Evolutionary conservation across 2,113 vertebrate genomes (phyloP).

Genomic region (Saguinus midas): DNA sequence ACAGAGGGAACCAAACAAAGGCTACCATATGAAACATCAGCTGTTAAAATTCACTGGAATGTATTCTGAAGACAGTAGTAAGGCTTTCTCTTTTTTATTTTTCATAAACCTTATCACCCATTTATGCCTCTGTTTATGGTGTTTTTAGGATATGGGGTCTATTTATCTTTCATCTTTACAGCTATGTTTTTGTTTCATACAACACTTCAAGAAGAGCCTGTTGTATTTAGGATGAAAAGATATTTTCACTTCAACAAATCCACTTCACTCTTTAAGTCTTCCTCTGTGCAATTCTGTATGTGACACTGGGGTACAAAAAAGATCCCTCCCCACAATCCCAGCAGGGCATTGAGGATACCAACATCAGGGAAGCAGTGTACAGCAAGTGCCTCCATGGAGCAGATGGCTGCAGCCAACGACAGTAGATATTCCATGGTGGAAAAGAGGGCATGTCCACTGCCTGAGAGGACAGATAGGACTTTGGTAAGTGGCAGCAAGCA

Average conservation of each 20-base stretch:
- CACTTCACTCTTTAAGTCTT: not conserved
- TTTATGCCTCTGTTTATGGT: not conserved
- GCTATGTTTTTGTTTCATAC: not conserved
- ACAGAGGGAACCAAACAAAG: not conserved
- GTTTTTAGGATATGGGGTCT: not conserved
- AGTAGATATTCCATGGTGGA: fast-evolving
- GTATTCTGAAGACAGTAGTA: not conserved
- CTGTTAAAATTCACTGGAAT: not conserved
- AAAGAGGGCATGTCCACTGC: not conserved
- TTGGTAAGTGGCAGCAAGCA: not conserved
- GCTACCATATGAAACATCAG: not conserved
- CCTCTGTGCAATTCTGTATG: too few relatives aligned
- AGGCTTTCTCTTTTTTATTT: not conserved
- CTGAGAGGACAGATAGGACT: not conserved
- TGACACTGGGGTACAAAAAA: not conserved
- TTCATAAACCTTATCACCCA: not conserved
- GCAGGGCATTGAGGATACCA: not conserved
- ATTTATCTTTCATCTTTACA: not conserved
- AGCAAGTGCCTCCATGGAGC: not conserved
- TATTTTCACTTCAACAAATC: not conserved
- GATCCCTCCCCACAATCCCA: too few relatives aligned
- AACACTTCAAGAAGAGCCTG: not conserved
- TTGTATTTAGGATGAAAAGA: not conserved
- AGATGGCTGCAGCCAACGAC: too few relatives aligned
- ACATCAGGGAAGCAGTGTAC: fast-evolving